These are phyloP conservation scores for Psilopsiagon aymara DNA, from an alignment of 2,113 vertebrate genomes.

Conservation along the genomic window DNA sequence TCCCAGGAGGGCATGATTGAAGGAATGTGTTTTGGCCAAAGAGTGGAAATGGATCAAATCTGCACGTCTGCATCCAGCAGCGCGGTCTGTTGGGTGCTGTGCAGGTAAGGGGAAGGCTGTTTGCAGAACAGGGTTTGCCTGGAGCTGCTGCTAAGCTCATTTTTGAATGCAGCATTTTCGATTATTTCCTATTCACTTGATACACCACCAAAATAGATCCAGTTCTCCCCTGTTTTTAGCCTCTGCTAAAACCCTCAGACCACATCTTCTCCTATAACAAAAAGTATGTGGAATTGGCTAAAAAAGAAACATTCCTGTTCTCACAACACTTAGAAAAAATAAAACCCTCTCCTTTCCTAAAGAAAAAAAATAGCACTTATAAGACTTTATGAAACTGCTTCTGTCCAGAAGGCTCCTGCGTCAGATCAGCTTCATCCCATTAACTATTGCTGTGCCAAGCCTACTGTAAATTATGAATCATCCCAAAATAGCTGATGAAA, in stretches of 20 bases:
- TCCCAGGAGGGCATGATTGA: not conserved
- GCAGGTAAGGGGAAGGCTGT: conserved; percentile 9
- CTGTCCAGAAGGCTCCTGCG: conserved; percentile 48
- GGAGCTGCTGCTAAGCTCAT: conserved; percentile 17
- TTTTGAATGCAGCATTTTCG: not conserved
- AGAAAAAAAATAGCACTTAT: conserved; percentile 43
- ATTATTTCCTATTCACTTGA: conserved; percentile 53
- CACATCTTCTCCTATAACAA: conserved; percentile 69
- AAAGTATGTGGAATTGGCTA: conserved; percentile 71
- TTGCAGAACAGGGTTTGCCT: not conserved
- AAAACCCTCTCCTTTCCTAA: conserved; percentile 23
- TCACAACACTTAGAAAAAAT: conserved; percentile 49
- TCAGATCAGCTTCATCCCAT: not conserved
- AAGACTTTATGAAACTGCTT: conserved; percentile 26
- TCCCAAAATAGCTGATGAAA: conserved; percentile 28
- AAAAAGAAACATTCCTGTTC: conserved; percentile 68
- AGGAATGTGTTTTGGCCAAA: not conserved
- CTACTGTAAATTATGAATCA: not conserved
- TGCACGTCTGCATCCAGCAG: not conserved
- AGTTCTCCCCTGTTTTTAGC: conserved; percentile 68
- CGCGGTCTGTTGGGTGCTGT: not conserved
- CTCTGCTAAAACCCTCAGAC: conserved; percentile 69
- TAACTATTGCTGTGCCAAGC: conserved; percentile 21
- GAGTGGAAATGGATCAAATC: not conserved
- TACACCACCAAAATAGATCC: conserved; percentile 53